phyloP scores from a whole-genome alignment of 2,113 vertebrate species.

The Tachysurus vachellii region DNA sequence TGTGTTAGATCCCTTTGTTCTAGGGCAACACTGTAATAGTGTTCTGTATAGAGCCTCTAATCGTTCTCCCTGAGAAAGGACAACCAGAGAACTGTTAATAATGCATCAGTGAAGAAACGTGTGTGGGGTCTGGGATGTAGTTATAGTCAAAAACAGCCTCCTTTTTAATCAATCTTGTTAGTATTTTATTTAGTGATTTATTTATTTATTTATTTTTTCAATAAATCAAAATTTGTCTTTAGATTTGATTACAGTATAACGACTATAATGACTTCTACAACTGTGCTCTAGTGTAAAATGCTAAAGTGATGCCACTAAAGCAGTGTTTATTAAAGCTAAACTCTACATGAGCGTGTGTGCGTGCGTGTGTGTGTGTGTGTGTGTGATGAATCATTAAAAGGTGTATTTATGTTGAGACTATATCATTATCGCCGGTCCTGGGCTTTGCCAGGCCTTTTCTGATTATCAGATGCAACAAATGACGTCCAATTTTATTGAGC shows the following conservation, averaged over 20 bases:
- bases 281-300: not conserved
- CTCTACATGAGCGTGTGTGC: not conserved
- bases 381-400: slow-evolving; percentile 61
- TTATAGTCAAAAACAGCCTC: not conserved
- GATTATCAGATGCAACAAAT: slow-evolving; percentile 99
- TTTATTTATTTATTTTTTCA: not conserved
- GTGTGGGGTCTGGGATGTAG: too few relatives aligned
- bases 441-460: slow-evolving; percentile 99
- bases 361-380: slow-evolving; percentile 7
- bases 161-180: not conserved
- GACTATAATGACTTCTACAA: not conserved
- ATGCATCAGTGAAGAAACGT: not conserved
- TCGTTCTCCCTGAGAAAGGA: not conserved
- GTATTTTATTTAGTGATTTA: too few relatives aligned
- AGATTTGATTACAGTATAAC: not conserved
- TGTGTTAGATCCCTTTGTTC: not conserved
- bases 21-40: not conserved
- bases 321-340: not conserved
- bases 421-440: slow-evolving; percentile 99
- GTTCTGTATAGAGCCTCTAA: not conserved
- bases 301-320: not conserved
- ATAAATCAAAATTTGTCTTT: not conserved
- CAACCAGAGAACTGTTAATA: not conserved
- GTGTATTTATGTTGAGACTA: slow-evolving; percentile 79
- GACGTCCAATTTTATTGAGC: slow-evolving; percentile 99